phyloP scores from a whole-genome alignment of 1,140 invertebrate genomes.

The Copidosoma floridanum region DNA sequence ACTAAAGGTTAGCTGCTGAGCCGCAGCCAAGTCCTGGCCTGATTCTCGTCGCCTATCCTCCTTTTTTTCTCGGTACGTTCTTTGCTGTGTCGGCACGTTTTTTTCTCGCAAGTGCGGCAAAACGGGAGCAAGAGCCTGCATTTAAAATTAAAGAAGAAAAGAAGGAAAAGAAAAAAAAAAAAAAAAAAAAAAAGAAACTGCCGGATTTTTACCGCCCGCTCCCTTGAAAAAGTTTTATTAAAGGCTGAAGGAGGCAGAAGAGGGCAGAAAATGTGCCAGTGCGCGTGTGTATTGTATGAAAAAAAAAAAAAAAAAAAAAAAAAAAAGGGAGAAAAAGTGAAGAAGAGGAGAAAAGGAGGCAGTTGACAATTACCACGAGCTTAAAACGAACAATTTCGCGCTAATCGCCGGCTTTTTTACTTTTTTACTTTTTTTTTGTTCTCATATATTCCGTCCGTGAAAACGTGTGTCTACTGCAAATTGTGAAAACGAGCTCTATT shows the following conservation, averaged over 20 bases:
- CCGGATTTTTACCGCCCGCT: conserved; percentile 1
- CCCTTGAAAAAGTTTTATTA: too few relatives aligned
- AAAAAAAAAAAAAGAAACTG: background rate
- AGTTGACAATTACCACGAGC: background rate
- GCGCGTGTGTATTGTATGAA: background rate
- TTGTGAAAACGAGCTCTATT: conserved; percentile 31
- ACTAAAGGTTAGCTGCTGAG: too few relatives aligned
- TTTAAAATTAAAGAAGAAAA: background rate
- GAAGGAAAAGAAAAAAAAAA: background rate
- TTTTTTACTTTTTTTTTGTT: too few relatives aligned
- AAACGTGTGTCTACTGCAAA: conserved; percentile 31
- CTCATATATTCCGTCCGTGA: too few relatives aligned
- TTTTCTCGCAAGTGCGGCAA: background rate
- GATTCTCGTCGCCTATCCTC: background rate
- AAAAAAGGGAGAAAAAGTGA: background rate
- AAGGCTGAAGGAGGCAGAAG: background rate
- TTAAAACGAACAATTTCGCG: conserved; percentile 4
- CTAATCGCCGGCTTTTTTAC: too few relatives aligned
- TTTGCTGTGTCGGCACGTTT: background rate
- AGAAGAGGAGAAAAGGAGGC: conserved; percentile 2
- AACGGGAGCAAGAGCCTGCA: background rate
- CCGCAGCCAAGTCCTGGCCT: background rate
- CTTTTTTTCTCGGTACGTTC: background rate
- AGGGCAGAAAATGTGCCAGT: background rate
- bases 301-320: too few relatives aligned